Conservation (phyloP, 2,888 invertebrate genomes). For the Galerucella nymphaeae region DNA sequence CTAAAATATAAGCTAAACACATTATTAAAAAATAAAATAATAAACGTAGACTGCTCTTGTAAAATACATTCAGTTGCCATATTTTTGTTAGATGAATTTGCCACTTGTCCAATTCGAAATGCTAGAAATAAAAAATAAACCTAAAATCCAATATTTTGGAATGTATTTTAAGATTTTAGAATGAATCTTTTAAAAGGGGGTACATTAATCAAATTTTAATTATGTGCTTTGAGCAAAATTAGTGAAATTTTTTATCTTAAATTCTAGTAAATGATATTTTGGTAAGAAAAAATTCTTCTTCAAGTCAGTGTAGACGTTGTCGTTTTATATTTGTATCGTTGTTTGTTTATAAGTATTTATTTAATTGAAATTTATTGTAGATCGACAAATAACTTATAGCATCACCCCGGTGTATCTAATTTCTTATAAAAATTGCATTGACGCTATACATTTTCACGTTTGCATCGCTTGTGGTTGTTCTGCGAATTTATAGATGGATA, state of each 20-base stretch:
- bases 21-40: constrained; percentile 32
- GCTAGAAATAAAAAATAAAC: constrained; percentile 17
- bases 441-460: too few relatives aligned
- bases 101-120: constrained; percentile 37
- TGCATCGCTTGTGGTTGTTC: too few relatives aligned
- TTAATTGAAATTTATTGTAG: too few relatives aligned
- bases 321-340: neutral
- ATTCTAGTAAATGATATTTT: constrained; percentile 2
- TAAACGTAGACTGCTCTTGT: constrained; percentile 48
- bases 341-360: too few relatives aligned
- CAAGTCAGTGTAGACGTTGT: neutral
- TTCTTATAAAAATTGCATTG: too few relatives aligned
- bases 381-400: too few relatives aligned
- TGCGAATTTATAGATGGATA: too few relatives aligned
- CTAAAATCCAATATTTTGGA: constrained; percentile 28
- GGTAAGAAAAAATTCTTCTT: neutral
- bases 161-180: constrained; percentile 21
- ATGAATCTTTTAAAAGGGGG: constrained; percentile 22
- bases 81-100: constrained; percentile 45
- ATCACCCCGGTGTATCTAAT: too few relatives aligned
- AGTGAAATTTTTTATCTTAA: constrained; percentile 19
- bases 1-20: constrained; percentile 59
- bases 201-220: neutral
- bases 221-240: too few relatives aligned
- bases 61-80: constrained; percentile 38